These are phyloP conservation scores for Novumbra hubbsi DNA, from an alignment of 2,797 vertebrate genomes.

Conservation along the genomic window DNA sequence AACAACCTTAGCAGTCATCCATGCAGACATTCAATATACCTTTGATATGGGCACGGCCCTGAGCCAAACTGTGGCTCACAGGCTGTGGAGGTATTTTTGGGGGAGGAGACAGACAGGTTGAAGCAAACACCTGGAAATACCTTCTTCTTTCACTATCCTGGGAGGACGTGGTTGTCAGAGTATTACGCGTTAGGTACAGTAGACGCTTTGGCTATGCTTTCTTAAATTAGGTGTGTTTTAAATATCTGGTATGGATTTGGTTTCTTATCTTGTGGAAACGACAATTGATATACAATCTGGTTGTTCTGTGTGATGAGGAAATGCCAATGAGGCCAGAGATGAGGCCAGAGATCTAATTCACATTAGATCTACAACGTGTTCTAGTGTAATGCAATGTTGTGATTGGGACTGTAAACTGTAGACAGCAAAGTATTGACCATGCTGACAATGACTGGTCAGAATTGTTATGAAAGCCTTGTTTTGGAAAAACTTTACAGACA, in stretches of 20 bases:
- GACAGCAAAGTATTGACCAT: not conserved
- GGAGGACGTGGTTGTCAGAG: conserved; percentile 11
- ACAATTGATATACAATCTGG: not conserved
- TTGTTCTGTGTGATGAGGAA: not conserved
- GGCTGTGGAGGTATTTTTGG: conserved; percentile 11
- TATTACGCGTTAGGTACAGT: conserved; percentile 16
- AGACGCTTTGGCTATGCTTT: not conserved
- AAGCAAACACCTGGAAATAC: conserved; percentile 33
- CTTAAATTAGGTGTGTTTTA: not conserved
- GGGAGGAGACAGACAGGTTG: conserved; percentile 34
- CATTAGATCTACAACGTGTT: not conserved
- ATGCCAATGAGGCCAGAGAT: not conserved
- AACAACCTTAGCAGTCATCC: too few species aligned
- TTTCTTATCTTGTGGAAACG: not conserved
- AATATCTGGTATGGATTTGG: not conserved
- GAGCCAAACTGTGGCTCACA: not conserved
- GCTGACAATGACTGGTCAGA: not conserved
- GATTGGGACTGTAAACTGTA: not conserved
- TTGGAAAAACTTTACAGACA: not conserved
- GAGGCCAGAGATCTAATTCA: not conserved
- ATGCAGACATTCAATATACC: too few species aligned
- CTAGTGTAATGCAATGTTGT: not conserved
- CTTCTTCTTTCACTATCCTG: conserved; percentile 32
- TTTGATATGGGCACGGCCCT: conserved; percentile 47
- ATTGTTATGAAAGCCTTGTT: not conserved